Evolutionary conservation across 2,113 vertebrate genomes (phyloP).

Genomic region (Pelvicachromis taeniatus): DNA sequence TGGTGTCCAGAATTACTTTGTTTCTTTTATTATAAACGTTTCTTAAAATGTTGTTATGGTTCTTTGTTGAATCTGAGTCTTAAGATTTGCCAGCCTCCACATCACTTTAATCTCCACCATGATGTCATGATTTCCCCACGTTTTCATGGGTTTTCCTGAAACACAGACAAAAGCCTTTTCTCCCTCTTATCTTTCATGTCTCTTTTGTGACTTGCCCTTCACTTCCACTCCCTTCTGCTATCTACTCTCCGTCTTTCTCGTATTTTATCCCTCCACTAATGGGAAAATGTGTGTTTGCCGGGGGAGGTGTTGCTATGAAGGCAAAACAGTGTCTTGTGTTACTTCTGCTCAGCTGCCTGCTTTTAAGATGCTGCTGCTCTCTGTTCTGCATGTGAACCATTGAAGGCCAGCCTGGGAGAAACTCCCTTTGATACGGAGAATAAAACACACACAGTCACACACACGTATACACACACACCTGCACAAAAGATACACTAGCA

Average conservation of each 20-base stretch:
- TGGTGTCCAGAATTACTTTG: not conserved
- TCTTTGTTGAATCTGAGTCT: not conserved
- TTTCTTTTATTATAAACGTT: not conserved
- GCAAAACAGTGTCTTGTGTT: conserved; percentile 39
- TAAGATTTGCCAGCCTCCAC: not conserved
- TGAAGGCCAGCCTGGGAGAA: conserved; percentile 47
- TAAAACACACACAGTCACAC: conserved; percentile 56
- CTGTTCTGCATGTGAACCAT: conserved; percentile 35
- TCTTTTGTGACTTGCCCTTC: not conserved
- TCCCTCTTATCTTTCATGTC: not conserved
- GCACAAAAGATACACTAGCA: conserved; percentile 36
- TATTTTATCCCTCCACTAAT: not conserved
- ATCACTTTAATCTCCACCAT: not conserved
- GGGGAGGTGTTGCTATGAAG: conserved; percentile 42
- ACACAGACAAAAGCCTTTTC: not conserved
- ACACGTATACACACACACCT: not conserved
- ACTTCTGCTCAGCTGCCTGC: conserved; percentile 51
- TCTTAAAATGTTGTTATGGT: not conserved
- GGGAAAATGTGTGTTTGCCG: conserved; percentile 21
- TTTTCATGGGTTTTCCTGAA: not conserved
- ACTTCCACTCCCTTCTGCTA: not conserved
- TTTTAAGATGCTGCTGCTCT: conserved; percentile 37
- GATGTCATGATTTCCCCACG: not conserved
- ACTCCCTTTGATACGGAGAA: conserved; percentile 46
- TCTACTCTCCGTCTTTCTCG: not conserved